Base-by-base conservation (phyloP, 1,140 invertebrate species). In the Mya arenaria region DNA sequence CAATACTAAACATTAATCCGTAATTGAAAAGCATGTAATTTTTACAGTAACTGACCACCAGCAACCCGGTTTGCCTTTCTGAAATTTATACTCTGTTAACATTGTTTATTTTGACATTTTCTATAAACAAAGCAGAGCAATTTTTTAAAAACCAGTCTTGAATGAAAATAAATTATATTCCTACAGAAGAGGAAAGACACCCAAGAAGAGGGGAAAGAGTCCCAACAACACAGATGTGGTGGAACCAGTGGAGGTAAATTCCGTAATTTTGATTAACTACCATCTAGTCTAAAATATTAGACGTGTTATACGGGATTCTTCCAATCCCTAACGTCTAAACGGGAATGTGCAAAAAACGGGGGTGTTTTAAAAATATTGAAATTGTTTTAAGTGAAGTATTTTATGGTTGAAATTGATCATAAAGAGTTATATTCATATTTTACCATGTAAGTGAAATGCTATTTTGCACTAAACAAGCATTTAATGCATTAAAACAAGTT, bases 161-260 rank as follows among this genome's bases (percentile, higher is more conserved):
- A n/a, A 10, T 48, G n/a, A 13, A 48, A 48, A 58, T 23, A 23
- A 23, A 6, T 66, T 66, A 37, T 55, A 19, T 32, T 25, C 13
- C 83, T 80, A 13, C 82, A 89, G 89, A 68, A 73, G 88, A 52
- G 86, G 89, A 65, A 90, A 88, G 78, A 88, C 88, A 15, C 85
- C 86, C 17, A 86, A 79, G 30, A 89, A 89, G 73, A 82, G 78
- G 52, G 82, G 48, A 37, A 69, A 63, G 28, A 78, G 65, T 17
- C 34, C 19, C n/a, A 39, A 36, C n/a, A 85, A 32, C 34, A 63
- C 66, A 34, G 66, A 82, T 13, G 65, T 81, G 25, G 80, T 82
- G 32, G 86, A 88, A 34, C 86, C 87, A 41, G 88, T 88, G 32
- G 88, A 89, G 85, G 87, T 89, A 83, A 44, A 58, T 34, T n/a